Conservation (phyloP, 2,888 invertebrate species). For the Diaperis boleti region DNA sequence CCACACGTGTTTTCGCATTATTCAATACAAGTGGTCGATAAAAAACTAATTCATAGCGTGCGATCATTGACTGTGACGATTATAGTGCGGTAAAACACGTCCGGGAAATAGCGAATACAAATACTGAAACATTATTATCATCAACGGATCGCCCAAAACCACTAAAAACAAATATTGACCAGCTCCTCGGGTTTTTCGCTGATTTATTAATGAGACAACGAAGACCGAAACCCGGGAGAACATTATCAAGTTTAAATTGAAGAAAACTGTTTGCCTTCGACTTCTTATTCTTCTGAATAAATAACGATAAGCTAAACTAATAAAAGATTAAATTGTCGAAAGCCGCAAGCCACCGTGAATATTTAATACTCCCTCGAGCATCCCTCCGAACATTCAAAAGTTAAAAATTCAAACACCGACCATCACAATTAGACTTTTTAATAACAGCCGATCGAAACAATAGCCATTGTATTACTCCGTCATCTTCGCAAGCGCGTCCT, state of each 20-base stretch:
- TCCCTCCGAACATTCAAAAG: conserved; percentile 14
- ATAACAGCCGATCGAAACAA: conserved; percentile 30
- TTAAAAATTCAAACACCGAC: conserved; percentile 28
- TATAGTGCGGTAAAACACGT: background rate
- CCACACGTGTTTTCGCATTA: background rate
- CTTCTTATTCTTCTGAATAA: conserved; percentile 27
- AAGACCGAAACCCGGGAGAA: background rate
- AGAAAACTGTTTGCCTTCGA: conserved; percentile 33
- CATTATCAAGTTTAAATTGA: conserved; percentile 23
- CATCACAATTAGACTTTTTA: conserved; percentile 30
- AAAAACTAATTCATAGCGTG: background rate
- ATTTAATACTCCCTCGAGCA: conserved; percentile 17
- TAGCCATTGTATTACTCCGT: conserved; percentile 30
- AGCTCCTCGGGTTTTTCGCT: no score
- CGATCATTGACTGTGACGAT: background rate
- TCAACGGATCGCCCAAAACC: no score
- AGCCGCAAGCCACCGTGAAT: conserved; percentile 16
- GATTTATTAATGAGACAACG: conserved; percentile 15
- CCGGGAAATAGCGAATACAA: background rate
- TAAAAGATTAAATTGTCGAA: conserved; percentile 36
- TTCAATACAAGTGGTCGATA: background rate
- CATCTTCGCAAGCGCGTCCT: conserved; percentile 18
- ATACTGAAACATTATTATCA: no score
- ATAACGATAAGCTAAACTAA: conserved; percentile 37
- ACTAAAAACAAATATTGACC: no score